Evolutionary conservation across 2,113 vertebrate genomes (phyloP).

Genomic region (Pangasianodon hypophthalmus): DNA sequence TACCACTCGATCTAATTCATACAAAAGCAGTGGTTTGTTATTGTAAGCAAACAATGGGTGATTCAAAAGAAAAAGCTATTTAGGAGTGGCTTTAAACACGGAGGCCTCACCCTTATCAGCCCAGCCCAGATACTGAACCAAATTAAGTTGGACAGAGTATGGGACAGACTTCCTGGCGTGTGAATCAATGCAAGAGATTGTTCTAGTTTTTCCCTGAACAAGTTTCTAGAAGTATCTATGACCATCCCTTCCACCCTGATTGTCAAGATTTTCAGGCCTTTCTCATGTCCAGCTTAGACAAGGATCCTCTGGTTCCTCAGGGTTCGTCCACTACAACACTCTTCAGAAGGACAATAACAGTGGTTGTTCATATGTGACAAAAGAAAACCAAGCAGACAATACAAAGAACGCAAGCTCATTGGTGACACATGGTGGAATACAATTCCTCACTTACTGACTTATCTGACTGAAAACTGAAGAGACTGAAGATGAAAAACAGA

Average conservation of each 20-base stretch:
- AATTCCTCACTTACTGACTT: neutral
- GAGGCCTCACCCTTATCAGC: conserved; percentile 16
- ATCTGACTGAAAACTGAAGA: neutral
- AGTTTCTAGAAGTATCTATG: neutral
- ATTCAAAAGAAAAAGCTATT: conserved; percentile 7
- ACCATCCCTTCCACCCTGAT: neutral
- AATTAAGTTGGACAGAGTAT: neutral
- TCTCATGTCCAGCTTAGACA: neutral
- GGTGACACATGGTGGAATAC: neutral
- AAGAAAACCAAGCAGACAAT: conserved; percentile 8
- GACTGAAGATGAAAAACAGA: neutral
- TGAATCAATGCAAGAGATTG: neutral
- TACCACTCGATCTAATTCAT: conserved; percentile 13
- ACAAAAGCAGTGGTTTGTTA: conserved; percentile 13
- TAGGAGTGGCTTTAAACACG: conserved; percentile 5
- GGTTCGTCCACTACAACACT: neutral
- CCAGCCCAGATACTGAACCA: conserved; percentile 6
- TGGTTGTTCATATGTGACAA: neutral
- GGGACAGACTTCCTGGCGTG: neutral
- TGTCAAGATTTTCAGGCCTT: conserved; percentile 24
- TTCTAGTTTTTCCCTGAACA: neutral
- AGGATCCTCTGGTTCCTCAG: neutral
- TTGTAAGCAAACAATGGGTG: conserved; percentile 30
- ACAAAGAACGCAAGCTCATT: neutral
- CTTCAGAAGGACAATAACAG: neutral